Evolutionary conservation across 1,140 invertebrate genomes (phyloP).

Genomic region (Scylla paramamosain): DNA sequence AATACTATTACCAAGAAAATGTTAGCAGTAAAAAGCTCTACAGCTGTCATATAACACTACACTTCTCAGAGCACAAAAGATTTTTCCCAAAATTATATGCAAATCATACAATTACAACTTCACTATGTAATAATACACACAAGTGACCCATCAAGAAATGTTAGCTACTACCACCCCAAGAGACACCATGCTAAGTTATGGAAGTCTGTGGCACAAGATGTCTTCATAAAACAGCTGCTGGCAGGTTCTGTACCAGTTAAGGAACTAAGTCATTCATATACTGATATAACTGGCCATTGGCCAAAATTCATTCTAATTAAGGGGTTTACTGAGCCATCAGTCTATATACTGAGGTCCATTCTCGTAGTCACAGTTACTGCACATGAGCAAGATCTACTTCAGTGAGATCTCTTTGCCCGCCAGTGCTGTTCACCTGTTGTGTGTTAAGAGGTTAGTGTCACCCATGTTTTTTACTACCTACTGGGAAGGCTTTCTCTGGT

Average conservation of each 20-base stretch:
- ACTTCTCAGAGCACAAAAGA: not conserved
- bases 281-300: too few species aligned
- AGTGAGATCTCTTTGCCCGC: not conserved
- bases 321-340: too few species aligned
- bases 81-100: not conserved
- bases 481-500: conserved; percentile 67
- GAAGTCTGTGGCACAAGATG: not conserved
- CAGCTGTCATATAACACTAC: not conserved
- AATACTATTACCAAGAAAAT: not conserved
- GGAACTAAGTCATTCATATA: too few species aligned
- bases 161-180: not conserved
- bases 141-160: not conserved
- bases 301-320: too few species aligned
- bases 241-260: not conserved
- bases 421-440: not conserved
- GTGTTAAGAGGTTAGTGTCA: not conserved
- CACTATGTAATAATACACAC: not conserved
- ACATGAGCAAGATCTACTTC: not conserved
- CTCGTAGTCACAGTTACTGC: not conserved
- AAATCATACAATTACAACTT: not conserved
- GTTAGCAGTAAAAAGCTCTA: not conserved
- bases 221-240: not conserved
- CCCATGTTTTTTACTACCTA: conserved; percentile 67
- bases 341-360: not conserved
- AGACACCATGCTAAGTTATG: not conserved